Base-by-base conservation (phyloP, 2,888 invertebrate species). In the Drosophila subsilvestris region DNA sequence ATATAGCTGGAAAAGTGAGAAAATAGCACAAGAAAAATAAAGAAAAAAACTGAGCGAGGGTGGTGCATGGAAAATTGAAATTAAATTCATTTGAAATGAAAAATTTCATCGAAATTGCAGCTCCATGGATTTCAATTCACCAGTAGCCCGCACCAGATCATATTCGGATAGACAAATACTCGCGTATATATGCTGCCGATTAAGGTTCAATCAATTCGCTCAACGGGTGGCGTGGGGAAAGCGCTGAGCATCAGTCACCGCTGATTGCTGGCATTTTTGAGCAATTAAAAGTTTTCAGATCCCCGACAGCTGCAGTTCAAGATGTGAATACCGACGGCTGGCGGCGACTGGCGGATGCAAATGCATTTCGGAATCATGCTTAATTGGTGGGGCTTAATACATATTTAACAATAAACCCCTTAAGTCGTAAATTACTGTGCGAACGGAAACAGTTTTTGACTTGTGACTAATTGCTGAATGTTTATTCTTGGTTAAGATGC, bases 31-130 rank as follows among this genome's bases (percentile, higher is more conserved):
- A 27, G 14, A n/a, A 20, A 37, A 45, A n/a, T 14, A 25, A 49
- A 45, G 5, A 55, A 27, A 17, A 29, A 53, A 44, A 10, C 51
- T 32, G 17, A 17, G 10, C 12, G 48, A 54, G 20, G 37, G 10
- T 3, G 22, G 47, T 8, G 43, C 50, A 32, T 37, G 14, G 45
- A 51, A 75, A 66, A 74, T 50, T 63, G 63, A 67, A 84, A 75
- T 77, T 58, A 59, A 84, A 79, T 53, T 55, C 44, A 62, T 74
- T 72, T 78, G 66, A 59, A 80, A 63, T 63, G 51, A 69, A 69
- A 72, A 60, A 71, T 86, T 80, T 75, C 74, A 72, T 20, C 69
- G 53, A 74, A 78, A 63, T 7, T 67, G 61, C 57, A 25, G 20
- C 37, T n/a, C 9, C 10, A 48, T 20, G 48, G 48, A 42, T 57